phyloP scores from a whole-genome alignment of 2,797 vertebrate species.

The Pseudochirops cupreus region DNA sequence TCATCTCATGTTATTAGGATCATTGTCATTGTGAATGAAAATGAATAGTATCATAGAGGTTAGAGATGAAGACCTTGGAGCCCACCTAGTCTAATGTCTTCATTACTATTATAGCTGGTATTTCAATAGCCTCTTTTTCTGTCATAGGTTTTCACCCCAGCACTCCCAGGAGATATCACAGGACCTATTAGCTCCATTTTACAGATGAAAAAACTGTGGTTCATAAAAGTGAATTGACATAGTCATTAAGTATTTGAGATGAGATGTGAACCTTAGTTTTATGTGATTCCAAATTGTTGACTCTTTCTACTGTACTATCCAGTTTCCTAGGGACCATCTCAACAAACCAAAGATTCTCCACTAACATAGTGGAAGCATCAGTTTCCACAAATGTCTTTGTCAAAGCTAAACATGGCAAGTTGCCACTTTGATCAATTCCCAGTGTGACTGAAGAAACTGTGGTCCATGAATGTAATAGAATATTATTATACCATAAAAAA shows the following conservation, averaged over 20 bases:
- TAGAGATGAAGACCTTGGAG: neutral
- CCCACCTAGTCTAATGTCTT: neutral
- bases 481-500: neutral
- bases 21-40: neutral
- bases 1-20: neutral
- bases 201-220: constrained; percentile 35
- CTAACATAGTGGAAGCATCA: neutral
- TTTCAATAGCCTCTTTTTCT: neutral
- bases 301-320: neutral
- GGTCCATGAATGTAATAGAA: neutral
- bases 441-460: neutral
- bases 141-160: neutral
- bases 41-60: neutral
- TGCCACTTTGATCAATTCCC: neutral
- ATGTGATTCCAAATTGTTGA: neutral
- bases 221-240: neutral
- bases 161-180: neutral
- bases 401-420: neutral
- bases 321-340: neutral
- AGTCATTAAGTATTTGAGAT: neutral
- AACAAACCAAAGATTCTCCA: neutral
- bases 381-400: neutral
- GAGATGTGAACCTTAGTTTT: neutral
- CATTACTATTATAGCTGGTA: neutral
- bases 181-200: neutral